Evolutionary conservation across 2,888 invertebrate species (phyloP).

Genomic region (Campoplex nolae): DNA sequence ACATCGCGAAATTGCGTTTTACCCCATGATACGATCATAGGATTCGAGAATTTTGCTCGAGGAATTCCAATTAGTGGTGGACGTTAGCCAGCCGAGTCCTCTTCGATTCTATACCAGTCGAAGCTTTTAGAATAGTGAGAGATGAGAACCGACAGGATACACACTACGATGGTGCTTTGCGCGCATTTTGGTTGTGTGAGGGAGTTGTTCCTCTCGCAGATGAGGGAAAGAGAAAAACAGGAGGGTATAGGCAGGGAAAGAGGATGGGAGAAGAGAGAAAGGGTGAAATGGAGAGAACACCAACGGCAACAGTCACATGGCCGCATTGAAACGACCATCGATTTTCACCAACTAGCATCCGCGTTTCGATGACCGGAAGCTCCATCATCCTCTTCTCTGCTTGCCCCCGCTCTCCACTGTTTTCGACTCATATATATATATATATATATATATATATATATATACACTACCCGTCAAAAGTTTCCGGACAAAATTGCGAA

Average conservation of each 20-base stretch:
- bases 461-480: no score
- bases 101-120: conserved; percentile 16
- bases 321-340: conserved; percentile 55
- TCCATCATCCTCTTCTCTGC: conserved; percentile 12
- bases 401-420: neutral
- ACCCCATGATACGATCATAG: conserved; percentile 73
- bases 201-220: neutral
- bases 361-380: conserved; percentile 55
- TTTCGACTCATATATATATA: neutral
- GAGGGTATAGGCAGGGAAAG: neutral
- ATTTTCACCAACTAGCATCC: conserved; percentile 48
- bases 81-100: conserved; percentile 32
- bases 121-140: conserved; percentile 23
- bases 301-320: conserved; percentile 36
- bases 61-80: conserved; percentile 77
- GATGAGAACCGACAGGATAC: conserved; percentile 41
- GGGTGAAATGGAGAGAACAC: conserved; percentile 4
- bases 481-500: no score
- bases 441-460: neutral
- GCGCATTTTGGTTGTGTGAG: conserved; percentile 19
- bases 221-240: neutral
- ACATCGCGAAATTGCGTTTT: conserved; percentile 74
- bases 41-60: conserved; percentile 76
- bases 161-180: neutral
- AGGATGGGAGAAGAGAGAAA: neutral